Percentiles rank a stretch among this genome's conserved stretches.
Evolutionary conservation across 2,113 vertebrate species (phyloP).

Genomic region (Egretta garzetta): DNA sequence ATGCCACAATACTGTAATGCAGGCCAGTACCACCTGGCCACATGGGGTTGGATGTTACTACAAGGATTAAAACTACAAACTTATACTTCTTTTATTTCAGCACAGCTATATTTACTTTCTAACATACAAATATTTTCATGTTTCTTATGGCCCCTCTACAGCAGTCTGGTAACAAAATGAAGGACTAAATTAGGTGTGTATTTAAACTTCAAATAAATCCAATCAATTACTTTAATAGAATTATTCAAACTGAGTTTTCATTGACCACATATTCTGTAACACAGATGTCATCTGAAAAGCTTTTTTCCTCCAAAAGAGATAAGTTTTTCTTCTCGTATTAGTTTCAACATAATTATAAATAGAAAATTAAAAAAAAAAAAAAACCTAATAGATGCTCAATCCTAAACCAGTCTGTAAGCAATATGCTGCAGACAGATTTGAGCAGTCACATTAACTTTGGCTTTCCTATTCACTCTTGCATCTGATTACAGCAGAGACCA

Average conservation of each 20-base stretch:
- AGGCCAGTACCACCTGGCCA: background rate
- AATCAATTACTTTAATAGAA: background rate
- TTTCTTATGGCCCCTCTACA: background rate
- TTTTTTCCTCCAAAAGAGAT: background rate
- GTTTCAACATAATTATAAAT: background rate
- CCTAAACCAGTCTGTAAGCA: background rate
- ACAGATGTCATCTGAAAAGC: background rate
- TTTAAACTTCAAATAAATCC: background rate
- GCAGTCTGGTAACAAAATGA: background rate
- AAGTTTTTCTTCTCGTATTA: background rate
- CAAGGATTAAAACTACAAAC: background rate
- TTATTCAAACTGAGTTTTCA: background rate
- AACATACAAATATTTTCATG: background rate
- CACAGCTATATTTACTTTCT: background rate
- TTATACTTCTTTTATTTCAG: background rate
- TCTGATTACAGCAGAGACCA: background rate
- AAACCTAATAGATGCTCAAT: background rate
- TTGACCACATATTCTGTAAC: background rate
- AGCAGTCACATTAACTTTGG: background rate
- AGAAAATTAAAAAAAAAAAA: background rate
- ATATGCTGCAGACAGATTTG: background rate
- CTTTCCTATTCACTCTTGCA: background rate
- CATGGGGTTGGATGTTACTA: background rate
- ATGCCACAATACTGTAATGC: accelerated
- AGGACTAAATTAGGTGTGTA: background rate